Conservation (phyloP, 2,888 invertebrate species). For the Opisthograptis luteolata region DNA sequence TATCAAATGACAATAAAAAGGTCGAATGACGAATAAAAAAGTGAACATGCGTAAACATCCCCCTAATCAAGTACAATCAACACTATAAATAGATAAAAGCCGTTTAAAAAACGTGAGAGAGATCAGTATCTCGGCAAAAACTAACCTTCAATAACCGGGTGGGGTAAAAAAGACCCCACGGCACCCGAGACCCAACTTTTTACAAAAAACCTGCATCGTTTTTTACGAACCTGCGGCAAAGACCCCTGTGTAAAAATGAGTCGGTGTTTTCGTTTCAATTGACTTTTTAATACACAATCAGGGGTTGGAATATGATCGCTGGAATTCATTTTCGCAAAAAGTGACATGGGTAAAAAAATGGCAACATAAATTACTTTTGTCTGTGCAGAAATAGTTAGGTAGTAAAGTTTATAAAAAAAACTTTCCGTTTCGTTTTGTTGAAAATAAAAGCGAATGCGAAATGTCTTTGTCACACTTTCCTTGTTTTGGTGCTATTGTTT, state of each 20-base stretch:
- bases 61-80: slow-evolving; percentile 70
- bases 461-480: slow-evolving; percentile 54
- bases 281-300: slow-evolving; percentile 15
- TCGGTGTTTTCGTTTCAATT: slow-evolving; percentile 4
- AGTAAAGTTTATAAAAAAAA: slow-evolving; percentile 27
- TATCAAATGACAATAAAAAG: slow-evolving; percentile 26
- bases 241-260: slow-evolving; percentile 20
- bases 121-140: slow-evolving; percentile 73
- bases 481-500: slow-evolving; percentile 51
- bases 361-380: neutral
- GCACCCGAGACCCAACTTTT: slow-evolving; percentile 55
- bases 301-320: slow-evolving; percentile 1
- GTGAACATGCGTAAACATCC: slow-evolving; percentile 67
- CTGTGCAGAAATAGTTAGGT: neutral
- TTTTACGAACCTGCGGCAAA: slow-evolving; percentile 69
- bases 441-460: slow-evolving; percentile 42
- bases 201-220: slow-evolving; percentile 64
- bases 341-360: neutral
- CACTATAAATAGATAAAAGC: slow-evolving; percentile 58
- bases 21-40: slow-evolving; percentile 46
- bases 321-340: slow-evolving; percentile 29
- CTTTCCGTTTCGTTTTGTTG: slow-evolving; percentile 48
- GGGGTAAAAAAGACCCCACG: slow-evolving; percentile 63
- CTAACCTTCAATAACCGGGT: slow-evolving; percentile 48
- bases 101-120: slow-evolving; percentile 77